Evolutionary conservation across 2,113 vertebrate genomes (phyloP).

Genomic region (Glaucomys volans): DNA sequence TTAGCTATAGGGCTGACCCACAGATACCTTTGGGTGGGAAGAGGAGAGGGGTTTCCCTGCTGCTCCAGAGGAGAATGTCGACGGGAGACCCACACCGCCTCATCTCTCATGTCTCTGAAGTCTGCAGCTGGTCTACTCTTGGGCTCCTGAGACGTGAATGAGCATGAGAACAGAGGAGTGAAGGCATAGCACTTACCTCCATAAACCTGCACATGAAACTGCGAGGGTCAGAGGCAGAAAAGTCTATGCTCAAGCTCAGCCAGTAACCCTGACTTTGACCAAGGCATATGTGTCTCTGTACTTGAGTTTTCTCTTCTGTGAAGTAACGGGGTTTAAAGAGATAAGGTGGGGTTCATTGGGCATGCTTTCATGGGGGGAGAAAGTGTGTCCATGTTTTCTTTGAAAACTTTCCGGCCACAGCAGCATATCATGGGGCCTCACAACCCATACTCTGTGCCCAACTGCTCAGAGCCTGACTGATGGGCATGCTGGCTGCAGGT

Average conservation of each 20-base stretch:
- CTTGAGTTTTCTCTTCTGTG: not conserved
- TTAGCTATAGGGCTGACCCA: not conserved
- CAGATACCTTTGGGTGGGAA: not conserved
- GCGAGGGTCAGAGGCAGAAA: not conserved
- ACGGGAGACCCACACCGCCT: not conserved
- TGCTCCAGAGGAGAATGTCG: not conserved
- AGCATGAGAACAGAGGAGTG: not conserved
- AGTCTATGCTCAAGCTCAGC: not conserved
- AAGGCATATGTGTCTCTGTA: not conserved
- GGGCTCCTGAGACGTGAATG: not conserved
- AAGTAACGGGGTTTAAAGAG: not conserved
- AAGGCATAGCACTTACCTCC: rapidly evolving
- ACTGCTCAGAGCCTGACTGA: not conserved
- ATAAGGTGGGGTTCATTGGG: not conserved
- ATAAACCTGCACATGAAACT: not conserved
- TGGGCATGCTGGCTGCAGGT: not conserved
- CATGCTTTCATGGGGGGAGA: not conserved
- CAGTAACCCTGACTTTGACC: not conserved
- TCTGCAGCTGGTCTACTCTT: not conserved
- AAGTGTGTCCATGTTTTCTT: not conserved
- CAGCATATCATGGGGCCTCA: rapidly evolving
- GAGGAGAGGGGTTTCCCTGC: not conserved
- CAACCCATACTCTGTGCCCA: not conserved
- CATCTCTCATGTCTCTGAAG: not conserved
- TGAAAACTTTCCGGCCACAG: not conserved